Percentiles rank a stretch among this genome's conserved stretches.
These are phyloP conservation scores for Danio jaintianensis DNA, from an alignment of 2,797 vertebrate species.

Conservation along the genomic window DNA sequence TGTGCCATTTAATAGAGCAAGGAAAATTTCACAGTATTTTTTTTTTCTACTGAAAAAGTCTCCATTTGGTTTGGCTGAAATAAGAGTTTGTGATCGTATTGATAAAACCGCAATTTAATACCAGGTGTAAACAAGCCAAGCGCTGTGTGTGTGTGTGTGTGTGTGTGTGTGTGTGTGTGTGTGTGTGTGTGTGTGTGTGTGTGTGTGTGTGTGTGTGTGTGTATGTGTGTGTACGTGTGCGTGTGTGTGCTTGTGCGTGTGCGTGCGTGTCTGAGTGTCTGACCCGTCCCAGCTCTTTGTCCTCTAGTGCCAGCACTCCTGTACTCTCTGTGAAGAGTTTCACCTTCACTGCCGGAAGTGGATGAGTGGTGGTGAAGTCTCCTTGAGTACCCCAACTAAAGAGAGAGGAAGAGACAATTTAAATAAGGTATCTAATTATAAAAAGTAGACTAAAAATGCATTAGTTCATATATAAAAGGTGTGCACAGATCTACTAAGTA, in stretches of 20 bases:
- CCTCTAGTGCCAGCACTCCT: conserved; percentile 94
- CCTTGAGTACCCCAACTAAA: conserved; percentile 97
- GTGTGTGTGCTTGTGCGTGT: neutral
- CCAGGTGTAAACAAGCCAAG: no score
- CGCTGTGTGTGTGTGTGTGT: no score
- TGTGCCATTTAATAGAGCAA: no score
- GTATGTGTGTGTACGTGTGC: neutral
- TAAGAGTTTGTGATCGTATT: no score
- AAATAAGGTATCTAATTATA: no score
- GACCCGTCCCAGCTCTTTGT: conserved; percentile 97
- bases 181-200: neutral
- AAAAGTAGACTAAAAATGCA: neutral
- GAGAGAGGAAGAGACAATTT: conserved; percentile 9
- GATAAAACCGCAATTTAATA: no score
- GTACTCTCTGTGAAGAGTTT: conserved; percentile 98
- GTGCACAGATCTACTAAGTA: no score
- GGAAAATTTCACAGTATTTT: no score
- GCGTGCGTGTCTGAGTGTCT: conserved; percentile 56
- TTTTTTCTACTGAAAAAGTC: no score
- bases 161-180: no score
- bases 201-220: neutral
- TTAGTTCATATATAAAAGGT: no score
- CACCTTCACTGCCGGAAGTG: conserved; percentile 95
- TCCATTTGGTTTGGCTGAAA: no score
- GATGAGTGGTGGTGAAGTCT: conserved; percentile 96